Evolutionary conservation across 1,140 invertebrate species (phyloP), one percentile per base, ranked within the genome.

Genomic region (Eupristina koningsbergeri): DNA sequence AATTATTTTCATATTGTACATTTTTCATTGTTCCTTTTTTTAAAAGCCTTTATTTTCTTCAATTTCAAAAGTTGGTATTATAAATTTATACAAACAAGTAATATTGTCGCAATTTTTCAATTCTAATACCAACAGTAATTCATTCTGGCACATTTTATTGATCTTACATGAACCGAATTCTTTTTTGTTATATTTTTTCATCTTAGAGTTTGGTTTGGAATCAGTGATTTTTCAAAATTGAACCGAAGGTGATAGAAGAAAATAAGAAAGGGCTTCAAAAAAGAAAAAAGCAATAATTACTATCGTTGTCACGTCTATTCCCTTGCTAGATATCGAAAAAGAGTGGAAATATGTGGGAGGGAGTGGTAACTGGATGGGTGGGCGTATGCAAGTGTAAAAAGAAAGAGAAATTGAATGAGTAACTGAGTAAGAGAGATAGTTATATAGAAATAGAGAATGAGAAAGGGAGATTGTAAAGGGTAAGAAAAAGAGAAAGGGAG

Each of bases 251-350:
- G 17, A 50, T 39, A 50, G 36, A 34, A 47, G 63, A 31, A n/a
- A 39, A 19, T 7, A 19, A 75, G 50, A 13, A 76, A 76, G 31
- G 29, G 26, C 3, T 36, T 11, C 26, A 36, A 19, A 53, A 64
- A 50, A 80, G 41, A 45, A 45, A 11, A 45, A 45, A 45, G 11
- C 50, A 76, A 83, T 84, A 79, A 80, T 84, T 80, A 80, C 69
- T 80, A 80, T 84, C 76, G 53, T 84, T 80, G 82, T 83, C 81
- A 78, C 81, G 74, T 84, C 82, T 64, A 74, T 74, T 79, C 76
- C 67, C 9, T 63, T 63, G 76, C 73, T 64, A 83, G 64, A 69
- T 47, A 73, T 2, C 69, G 36, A n/a, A 41, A 41, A 29, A 77
- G 26, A 61, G 29, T 26, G 53, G 2, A 13, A 58, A 26, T 58